Percentiles rank a stretch among this genome's conserved stretches.
Evolutionary conservation across 1,140 invertebrate species (phyloP).

Genomic region (Drosophila athabasca): DNA sequence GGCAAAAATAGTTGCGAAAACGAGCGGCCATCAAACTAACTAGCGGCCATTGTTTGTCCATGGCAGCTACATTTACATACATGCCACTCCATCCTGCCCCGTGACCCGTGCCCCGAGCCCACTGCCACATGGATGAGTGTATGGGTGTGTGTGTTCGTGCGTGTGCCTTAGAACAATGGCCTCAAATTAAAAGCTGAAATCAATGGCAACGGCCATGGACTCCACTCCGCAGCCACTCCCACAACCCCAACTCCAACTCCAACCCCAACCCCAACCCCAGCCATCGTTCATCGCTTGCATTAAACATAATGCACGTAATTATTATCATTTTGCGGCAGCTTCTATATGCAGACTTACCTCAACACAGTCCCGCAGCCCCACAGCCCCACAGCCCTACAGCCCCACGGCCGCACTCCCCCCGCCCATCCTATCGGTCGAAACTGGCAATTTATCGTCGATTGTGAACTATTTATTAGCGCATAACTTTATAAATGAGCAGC

Average conservation of each 20-base stretch:
- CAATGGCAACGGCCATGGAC: conserved; percentile 43
- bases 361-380: conserved; percentile 14
- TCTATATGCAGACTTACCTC: conserved; percentile 39
- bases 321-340: conserved; percentile 75
- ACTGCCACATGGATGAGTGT: neutral
- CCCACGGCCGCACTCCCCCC: neutral
- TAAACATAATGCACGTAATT: conserved; percentile 80
- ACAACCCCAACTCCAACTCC: too few species aligned
- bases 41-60: conserved; percentile 70
- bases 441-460: conserved; percentile 75
- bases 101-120: neutral
- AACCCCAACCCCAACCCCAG: neutral
- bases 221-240: neutral
- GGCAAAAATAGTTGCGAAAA: conserved; percentile 46
- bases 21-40: conserved; percentile 63
- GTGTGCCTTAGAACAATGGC: conserved; percentile 73
- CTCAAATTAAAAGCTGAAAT: conserved; percentile 77
- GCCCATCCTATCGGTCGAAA: conserved; percentile 26
- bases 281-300: conserved; percentile 55
- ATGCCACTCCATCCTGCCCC: conserved; percentile 23
- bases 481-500: conserved; percentile 68
- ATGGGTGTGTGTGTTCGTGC: conserved; percentile 9
- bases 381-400: neutral
- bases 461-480: conserved; percentile 80
- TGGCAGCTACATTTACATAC: conserved; percentile 60